These are phyloP conservation scores for Physocephala rufipes DNA, from an alignment of 2,888 invertebrate species.

Conservation along the genomic window DNA sequence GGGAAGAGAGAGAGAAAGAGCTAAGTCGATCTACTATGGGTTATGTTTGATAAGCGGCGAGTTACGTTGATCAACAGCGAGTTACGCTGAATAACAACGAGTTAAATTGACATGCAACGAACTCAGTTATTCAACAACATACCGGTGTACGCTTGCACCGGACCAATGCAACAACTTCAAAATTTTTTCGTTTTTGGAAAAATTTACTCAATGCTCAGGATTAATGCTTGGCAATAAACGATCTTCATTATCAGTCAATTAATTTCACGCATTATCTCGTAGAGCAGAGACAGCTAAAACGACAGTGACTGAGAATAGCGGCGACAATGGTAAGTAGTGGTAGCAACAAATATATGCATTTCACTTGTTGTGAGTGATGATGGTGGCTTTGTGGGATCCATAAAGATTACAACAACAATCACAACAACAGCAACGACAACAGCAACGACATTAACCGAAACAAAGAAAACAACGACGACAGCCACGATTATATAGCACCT, in stretches of 20 bases:
- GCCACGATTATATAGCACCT: too few relatives aligned
- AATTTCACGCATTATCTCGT: slow-evolving; percentile 25
- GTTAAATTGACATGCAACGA: too few relatives aligned
- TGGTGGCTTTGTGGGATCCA: too few relatives aligned
- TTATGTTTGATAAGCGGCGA: too few relatives aligned
- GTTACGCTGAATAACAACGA: too few relatives aligned
- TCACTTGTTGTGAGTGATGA: too few relatives aligned
- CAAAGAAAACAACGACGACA: not conserved
- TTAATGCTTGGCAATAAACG: slow-evolving; percentile 21
- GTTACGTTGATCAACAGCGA: too few relatives aligned
- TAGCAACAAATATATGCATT: too few relatives aligned
- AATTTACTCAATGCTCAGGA: not conserved
- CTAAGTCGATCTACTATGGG: too few relatives aligned
- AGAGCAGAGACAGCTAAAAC: slow-evolving; percentile 29
- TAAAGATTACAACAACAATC: not conserved
- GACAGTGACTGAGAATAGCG: slow-evolving; percentile 13
- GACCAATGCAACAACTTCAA: not conserved
- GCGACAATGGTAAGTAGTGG: too few relatives aligned
- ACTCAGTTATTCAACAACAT: too few relatives aligned
- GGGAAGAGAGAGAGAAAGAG: too few relatives aligned
- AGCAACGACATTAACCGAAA: not conserved
- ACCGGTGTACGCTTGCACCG: not conserved
- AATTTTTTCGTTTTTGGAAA: not conserved
- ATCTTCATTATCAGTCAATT: slow-evolving; percentile 31
- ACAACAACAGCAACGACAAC: not conserved